Base-by-base conservation (phyloP, 2,888 invertebrate genomes). In the Lasioglossum pauxillum region DNA sequence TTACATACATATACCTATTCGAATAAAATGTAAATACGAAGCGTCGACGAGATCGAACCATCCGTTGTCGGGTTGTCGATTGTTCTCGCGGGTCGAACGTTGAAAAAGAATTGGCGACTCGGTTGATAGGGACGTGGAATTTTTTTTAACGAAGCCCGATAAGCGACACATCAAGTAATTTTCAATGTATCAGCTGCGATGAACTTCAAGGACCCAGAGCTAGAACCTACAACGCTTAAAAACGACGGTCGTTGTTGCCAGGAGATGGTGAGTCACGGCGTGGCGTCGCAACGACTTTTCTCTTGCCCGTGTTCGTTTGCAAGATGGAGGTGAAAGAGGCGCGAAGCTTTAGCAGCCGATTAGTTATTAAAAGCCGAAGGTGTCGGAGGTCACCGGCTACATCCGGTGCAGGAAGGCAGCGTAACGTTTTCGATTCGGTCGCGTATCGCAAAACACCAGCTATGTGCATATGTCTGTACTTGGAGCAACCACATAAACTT, bases 341-440 rank as follows among this genome's bases (percentile, higher is more conserved):
- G 38, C 46, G 73, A 67, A 31, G 82, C 77, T 83, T 82, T 75
- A 75, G 49, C 85, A 85, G 82, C 86, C 89, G 88, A 89, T 89
- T 81, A 86, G 74, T 84, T 90, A 86, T 89, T 91, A 90, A 91
- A 88, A 88, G 86, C 67, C 78, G 77, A 86, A 64, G 79, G 83
- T 86, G 85, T 64, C 85, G 80, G 82, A 76, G 89, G 88, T 90
- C 81, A 81, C 38, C 79, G 67, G 44, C 82, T 80, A 89, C 85
- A 89, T 90, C 90, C 90, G 90, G 90, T 83, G 88, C 57, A 53
- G 53, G 67, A 84, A 82, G 5, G 38, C 78, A 74, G 78, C 88
- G 86, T 79, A 83, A 86, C 86, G 78, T 72, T 73, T 76, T 74
- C 69, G 60, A 77, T 76, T 83, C 80, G 64, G 74, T 16, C 75